Percentiles rank a stretch among this genome's conserved stretches.
These are phyloP conservation scores for Pseudomyrmex pallidus DNA, from an alignment of 1,140 invertebrate genomes.

Conservation along the genomic window DNA sequence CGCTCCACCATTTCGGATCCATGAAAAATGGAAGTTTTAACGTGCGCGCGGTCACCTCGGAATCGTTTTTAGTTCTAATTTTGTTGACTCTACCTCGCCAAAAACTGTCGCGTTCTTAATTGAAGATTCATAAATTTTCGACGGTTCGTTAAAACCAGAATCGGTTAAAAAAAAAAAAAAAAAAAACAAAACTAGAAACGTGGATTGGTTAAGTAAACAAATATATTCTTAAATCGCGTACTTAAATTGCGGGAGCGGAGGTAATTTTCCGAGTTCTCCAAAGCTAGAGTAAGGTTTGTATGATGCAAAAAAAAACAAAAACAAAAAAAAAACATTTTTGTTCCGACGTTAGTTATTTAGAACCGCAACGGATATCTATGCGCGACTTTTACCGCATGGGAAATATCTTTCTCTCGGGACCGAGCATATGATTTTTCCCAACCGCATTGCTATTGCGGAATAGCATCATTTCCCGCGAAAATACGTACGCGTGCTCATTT, in stretches of 20 bases:
- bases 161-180: background rate
- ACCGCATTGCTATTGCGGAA: constrained; percentile 23
- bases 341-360: background rate
- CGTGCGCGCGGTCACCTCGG: constrained; percentile 25
- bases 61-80: constrained; percentile 33
- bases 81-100: background rate
- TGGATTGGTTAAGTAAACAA: background rate
- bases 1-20: background rate
- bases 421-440: constrained; percentile 11
- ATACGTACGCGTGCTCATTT: constrained; percentile 49
- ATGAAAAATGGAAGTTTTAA: constrained; percentile 55
- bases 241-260: background rate
- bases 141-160: background rate
- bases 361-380: background rate
- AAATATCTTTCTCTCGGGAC: background rate
- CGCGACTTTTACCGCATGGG: constrained; percentile 3
- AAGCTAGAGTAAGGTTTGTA: background rate
- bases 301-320: background rate
- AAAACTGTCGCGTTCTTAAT: constrained; percentile 33
- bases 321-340: background rate
- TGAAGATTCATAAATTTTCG: constrained; percentile 8
- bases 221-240: background rate
- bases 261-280: background rate
- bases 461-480: constrained; percentile 35
- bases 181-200: background rate